Conservation (phyloP, 2,113 vertebrate genomes). For the Megalops atlanticus region DNA sequence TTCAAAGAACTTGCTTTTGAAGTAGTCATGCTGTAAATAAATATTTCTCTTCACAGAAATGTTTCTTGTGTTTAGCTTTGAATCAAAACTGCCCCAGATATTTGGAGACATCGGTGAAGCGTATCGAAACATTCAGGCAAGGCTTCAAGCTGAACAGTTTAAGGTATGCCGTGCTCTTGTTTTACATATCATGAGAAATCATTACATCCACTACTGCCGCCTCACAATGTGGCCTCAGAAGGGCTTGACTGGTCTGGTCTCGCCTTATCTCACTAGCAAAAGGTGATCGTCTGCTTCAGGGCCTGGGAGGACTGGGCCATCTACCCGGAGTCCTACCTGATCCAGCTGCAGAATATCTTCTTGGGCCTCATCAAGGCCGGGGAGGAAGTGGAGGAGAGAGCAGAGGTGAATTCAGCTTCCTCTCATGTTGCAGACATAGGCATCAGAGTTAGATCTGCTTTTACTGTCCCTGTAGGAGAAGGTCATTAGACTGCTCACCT, state of each 20-base stretch:
- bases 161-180: slow-evolving; percentile 59
- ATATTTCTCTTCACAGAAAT: neutral
- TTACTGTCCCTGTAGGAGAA: neutral
- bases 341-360: slow-evolving; percentile 78
- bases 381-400: slow-evolving; percentile 57
- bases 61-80: slow-evolving; percentile 63
- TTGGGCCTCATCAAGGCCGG: slow-evolving; percentile 69
- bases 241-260: neutral
- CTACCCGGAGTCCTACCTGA: slow-evolving; percentile 75
- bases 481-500: too few species aligned
- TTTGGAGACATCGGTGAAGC: slow-evolving; percentile 72
- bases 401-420: slow-evolving; percentile 57
- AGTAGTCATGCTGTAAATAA: neutral
- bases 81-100: slow-evolving; percentile 72
- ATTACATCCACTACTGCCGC: neutral
- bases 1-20: neutral
- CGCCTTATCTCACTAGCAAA: slow-evolving; percentile 66
- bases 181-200: neutral
- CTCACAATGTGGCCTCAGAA: neutral
- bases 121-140: slow-evolving; percentile 74
- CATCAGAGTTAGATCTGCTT: neutral
- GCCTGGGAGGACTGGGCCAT: slow-evolving; percentile 82
- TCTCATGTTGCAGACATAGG: neutral
- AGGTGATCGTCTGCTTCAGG: slow-evolving; percentile 73
- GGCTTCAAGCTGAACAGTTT: slow-evolving; percentile 79